Conservation (phyloP, 1,140 invertebrate genomes). For the Dinothrombium tinctorium region DNA sequence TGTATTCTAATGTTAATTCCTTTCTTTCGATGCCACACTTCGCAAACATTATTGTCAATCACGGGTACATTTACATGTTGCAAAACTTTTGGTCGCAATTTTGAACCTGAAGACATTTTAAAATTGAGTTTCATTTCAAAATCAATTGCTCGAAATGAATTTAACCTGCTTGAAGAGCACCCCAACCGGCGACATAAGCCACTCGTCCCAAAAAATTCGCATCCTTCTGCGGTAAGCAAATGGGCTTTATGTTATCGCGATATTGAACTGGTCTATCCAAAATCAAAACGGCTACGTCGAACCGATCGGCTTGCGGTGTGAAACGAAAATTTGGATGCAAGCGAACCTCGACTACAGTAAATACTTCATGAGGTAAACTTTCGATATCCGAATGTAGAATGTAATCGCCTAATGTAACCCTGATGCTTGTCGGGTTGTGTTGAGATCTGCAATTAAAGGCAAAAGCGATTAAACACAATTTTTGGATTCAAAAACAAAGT, state of each 20-base stretch:
- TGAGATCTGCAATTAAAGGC: slow-evolving; percentile 36
- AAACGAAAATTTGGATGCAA: slow-evolving; percentile 88
- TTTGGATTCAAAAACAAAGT: no score
- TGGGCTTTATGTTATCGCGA: slow-evolving; percentile 73
- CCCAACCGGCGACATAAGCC: slow-evolving; percentile 81
- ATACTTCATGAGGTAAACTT: slow-evolving; percentile 63
- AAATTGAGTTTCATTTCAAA: background rate
- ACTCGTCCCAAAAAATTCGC: slow-evolving; percentile 69
- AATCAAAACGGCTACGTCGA: slow-evolving; percentile 70
- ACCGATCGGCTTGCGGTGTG: slow-evolving; percentile 57
- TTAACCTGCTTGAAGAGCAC: slow-evolving; percentile 50
- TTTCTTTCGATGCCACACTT: slow-evolving; percentile 34
- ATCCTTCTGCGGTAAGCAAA: slow-evolving; percentile 69
- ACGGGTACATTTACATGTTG: slow-evolving; percentile 59
- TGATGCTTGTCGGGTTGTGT: slow-evolving; percentile 45
- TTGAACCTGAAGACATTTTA: slow-evolving; percentile 36
- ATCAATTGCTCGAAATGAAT: background rate
- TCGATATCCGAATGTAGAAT: slow-evolving; percentile 77
- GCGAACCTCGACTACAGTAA: slow-evolving; percentile 60
- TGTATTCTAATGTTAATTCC: slow-evolving; percentile 76
- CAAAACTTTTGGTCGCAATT: slow-evolving; percentile 61
- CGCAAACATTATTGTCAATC: slow-evolving; percentile 32
- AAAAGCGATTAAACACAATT: no score
- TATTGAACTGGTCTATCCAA: slow-evolving; percentile 62
- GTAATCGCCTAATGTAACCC: slow-evolving; percentile 75